These are phyloP conservation scores for Listrodromus nycthemerus DNA, from an alignment of 2,888 invertebrate species.

Conservation along the genomic window DNA sequence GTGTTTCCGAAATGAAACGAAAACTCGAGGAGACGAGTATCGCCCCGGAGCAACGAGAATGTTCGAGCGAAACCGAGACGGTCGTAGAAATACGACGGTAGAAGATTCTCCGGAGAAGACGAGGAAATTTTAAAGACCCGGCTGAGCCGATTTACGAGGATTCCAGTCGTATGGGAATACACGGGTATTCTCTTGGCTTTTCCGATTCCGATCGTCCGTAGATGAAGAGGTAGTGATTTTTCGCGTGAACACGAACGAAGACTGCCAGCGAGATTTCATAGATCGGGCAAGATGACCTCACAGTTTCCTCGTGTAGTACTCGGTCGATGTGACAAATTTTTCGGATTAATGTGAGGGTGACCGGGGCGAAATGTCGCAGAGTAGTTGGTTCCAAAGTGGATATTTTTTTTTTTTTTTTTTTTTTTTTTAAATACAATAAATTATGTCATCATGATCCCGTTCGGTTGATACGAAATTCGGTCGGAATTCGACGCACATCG, in stretches of 20 bases:
- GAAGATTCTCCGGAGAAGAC: background rate
- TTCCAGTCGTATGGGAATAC: background rate
- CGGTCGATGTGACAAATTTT: background rate
- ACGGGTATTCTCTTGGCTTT: background rate
- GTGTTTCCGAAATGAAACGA: constrained; percentile 30
- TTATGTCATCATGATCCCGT: too few relatives aligned
- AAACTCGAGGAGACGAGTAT: constrained; percentile 20
- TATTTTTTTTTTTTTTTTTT: too few relatives aligned
- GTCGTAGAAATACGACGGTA: constrained; percentile 32
- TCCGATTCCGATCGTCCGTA: background rate
- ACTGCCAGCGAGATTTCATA: background rate
- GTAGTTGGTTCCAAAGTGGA: too few relatives aligned
- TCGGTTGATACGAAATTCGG: too few relatives aligned
- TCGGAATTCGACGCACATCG: too few relatives aligned
- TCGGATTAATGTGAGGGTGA: too few relatives aligned
- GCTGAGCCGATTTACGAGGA: background rate
- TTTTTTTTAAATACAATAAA: too few relatives aligned
- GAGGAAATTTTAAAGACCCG: background rate
- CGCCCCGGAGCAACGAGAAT: constrained; percentile 10
- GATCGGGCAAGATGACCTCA: background rate
- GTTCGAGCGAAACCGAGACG: background rate
- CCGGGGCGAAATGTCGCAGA: too few relatives aligned
- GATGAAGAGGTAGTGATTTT: background rate
- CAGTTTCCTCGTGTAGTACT: background rate
- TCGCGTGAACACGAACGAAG: background rate